A percentile compares a stretch with the other conserved stretches of the same genome.
Conservation (phyloP, 2,888 invertebrate species). For the Cheilosia soror region DNA sequence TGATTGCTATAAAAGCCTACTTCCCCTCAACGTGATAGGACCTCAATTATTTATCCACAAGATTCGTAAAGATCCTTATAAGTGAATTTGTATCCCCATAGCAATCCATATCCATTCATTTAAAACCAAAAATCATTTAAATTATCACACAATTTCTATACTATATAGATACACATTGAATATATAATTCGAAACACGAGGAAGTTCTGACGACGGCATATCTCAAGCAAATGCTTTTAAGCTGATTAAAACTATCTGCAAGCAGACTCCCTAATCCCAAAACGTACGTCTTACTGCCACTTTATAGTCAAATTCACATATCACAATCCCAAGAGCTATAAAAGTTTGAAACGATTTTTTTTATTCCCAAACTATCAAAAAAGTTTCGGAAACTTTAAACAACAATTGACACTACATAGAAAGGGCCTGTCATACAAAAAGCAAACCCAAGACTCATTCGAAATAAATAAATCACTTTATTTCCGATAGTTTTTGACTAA, state of each 20-base stretch:
- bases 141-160: not conserved
- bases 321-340: not conserved
- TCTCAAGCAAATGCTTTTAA: constrained; percentile 13
- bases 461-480: constrained; percentile 29
- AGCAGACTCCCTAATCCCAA: not conserved
- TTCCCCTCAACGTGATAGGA: too few species aligned
- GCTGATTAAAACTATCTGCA: constrained; percentile 22
- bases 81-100: too few species aligned
- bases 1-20: too few species aligned
- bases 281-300: not conserved
- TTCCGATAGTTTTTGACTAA: constrained; percentile 10
- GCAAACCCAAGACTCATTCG: not conserved
- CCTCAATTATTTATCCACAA: too few species aligned
- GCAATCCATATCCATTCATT: too few species aligned
- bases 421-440: not conserved
- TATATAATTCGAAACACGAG: not conserved
- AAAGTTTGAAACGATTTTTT: not conserved
- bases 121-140: too few species aligned
- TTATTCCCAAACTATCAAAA: not conserved
- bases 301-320: constrained; percentile 10
- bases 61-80: too few species aligned
- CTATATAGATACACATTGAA: not conserved
- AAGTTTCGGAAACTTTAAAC: constrained; percentile 13
- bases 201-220: not conserved
- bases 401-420: constrained; percentile 24